Evolutionary conservation across 2,113 vertebrate genomes (phyloP), one percentile per base, ranked within the genome.

Genomic region (Prolemur simus): DNA sequence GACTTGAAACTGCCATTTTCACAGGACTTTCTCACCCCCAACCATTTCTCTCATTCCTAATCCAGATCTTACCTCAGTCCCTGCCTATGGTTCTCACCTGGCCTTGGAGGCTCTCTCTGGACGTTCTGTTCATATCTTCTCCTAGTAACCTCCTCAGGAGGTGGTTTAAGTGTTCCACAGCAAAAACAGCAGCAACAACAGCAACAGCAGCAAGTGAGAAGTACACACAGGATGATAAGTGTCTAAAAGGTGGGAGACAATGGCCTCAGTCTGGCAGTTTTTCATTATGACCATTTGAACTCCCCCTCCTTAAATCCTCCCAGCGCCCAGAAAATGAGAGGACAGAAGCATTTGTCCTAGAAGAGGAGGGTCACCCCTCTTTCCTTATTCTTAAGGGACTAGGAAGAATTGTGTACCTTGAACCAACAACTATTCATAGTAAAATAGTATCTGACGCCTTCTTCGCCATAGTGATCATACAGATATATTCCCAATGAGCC

Each of bases 391-490:
- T 49, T 94, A 91, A 89, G 32, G 60, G 77, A 58, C 29, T 58
- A 89, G 60, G 39, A 90, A 83, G 74, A 83, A 86, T 25, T 15
- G 45, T 98, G 96, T 97, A 99, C 99, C 99, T 99, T 99, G 98
- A 99, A 99, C 99, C 99, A 99, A 98, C 99, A 99, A 95, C 99
- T 99, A 97, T 99, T 99, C 98, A 99, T 98, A 82, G 99, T 98
- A 98, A 99, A 99, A 98, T 99, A 99, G 95, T 99, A 99, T 91
- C 98, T 99, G 98, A 99, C 99, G 0, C 99, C 99, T 60, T 99
- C 99, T 87, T 99, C 99, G 1, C 99, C 99, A 5, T 99, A 99
- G 98, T 99, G 99, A 90, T 99, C 99, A 0, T 99, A 99, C 88
- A 99, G 98, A 12, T 99, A 99, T 7, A 99, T 99, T 13, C 99